Base-by-base conservation (phyloP, 2,888 invertebrate species). In the Lobophora halterata region DNA sequence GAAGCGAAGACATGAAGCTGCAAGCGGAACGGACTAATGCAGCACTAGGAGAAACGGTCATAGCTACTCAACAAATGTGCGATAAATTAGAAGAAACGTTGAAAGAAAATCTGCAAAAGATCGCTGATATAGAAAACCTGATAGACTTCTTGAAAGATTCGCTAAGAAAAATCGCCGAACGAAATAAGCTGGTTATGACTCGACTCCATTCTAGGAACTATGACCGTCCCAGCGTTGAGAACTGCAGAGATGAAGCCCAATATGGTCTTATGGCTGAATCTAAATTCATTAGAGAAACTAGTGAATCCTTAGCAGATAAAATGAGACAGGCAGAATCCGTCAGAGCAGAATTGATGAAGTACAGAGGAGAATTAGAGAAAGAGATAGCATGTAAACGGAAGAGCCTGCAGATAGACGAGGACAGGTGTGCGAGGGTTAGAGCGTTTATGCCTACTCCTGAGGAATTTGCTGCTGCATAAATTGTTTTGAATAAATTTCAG, bases 121-220 rank as follows among this genome's bases (percentile, higher is more conserved):
- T 94, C 24, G 93, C 93, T 0, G 91, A 93, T 41, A 91, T 93
- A 0, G 97, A 97, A 74, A 91, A 89, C 36, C 86, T 95, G 10
- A 93, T 96, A 37, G 90, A 90, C 11, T 88, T 90, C 47, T 77
- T 97, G 20, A 91, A 91, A 47, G 89, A 89, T 3, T 90, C 92
- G 0, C 87, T 95, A 5, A 87, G 92, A 35, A 90, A 92, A 58
- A 89, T 95, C 52, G 93, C 95, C 60, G 88, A 90, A 14, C 91
- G 93, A 2, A 90, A 94, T 86, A 97, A 97, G 71, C 90, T 95
- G 23, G 94, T 93, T 0, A 96, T 96, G 78, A 95, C 96, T 0
- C 89, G 97, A 27, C 87, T 97, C 42, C 90, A 93, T 58, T 91
- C 91, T 58, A 89, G 96, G 40, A 89, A 91, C 36, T 86, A 88